phyloP scores from a whole-genome alignment of 1,140 invertebrate genomes.

The Pectinophora gossypiella region DNA sequence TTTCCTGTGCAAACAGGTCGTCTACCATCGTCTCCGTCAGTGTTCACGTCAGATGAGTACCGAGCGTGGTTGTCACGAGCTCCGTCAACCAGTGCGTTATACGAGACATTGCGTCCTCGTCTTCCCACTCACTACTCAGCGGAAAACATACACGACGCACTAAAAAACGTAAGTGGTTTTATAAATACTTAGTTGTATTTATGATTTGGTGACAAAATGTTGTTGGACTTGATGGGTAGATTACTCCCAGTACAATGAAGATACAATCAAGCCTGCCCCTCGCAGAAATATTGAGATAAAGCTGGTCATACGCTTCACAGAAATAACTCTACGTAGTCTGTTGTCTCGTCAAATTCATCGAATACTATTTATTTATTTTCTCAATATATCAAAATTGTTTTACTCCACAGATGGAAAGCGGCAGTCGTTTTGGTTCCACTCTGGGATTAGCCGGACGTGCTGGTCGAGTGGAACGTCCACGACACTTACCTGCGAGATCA shows the following conservation, averaged over 20 bases:
- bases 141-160: conserved; percentile 90
- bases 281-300: too few species aligned
- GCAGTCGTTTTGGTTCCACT: conserved; percentile 71
- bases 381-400: too few species aligned
- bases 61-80: conserved; percentile 91
- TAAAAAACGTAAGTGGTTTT: conserved; percentile 82
- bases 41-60: conserved; percentile 94
- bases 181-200: too few species aligned
- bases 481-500: conserved; percentile 78
- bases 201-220: too few species aligned
- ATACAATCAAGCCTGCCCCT: too few species aligned
- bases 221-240: too few species aligned
- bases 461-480: conserved; percentile 58
- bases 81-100: conserved; percentile 93
- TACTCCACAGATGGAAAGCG: conserved; percentile 76
- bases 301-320: too few species aligned
- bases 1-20: conserved; percentile 34
- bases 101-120: conserved; percentile 86
- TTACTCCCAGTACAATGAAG: too few species aligned
- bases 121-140: conserved; percentile 84
- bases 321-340: too few species aligned
- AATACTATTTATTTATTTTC: too few species aligned
- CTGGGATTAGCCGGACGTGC: conserved; percentile 74
- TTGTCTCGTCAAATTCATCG: too few species aligned
- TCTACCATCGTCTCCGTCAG: conserved; percentile 71